Evolutionary conservation across 2,888 invertebrate genomes (phyloP).

Genomic region (Microchrysa polita): DNA sequence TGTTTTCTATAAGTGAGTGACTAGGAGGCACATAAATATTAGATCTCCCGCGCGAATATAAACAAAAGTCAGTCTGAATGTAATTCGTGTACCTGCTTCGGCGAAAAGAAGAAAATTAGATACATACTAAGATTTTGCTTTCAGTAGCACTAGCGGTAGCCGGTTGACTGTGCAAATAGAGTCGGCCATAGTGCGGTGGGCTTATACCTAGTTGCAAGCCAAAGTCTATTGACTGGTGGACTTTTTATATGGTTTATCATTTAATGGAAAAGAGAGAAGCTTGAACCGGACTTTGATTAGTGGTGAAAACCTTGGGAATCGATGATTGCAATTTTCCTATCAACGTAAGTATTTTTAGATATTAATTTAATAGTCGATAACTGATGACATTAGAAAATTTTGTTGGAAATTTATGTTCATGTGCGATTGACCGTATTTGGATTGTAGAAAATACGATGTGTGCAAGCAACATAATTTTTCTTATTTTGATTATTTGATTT

Average conservation of each 20-base stretch:
- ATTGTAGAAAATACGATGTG: too few relatives aligned
- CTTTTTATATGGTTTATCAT: slow-evolving; percentile 38
- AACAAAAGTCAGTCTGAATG: neutral
- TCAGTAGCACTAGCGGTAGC: slow-evolving; percentile 9
- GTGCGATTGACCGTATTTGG: too few relatives aligned
- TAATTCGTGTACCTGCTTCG: neutral
- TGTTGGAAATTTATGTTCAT: neutral
- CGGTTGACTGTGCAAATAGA: too few relatives aligned
- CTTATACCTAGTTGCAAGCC: neutral
- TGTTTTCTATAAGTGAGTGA: too few relatives aligned
- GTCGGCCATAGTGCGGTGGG: too few relatives aligned
- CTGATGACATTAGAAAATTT: too few relatives aligned
- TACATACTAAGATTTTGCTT: slow-evolving; percentile 40
- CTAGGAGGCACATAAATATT: neutral
- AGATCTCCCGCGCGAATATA: slow-evolving; percentile 10
- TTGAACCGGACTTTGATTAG: slow-evolving; percentile 31
- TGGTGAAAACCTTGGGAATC: slow-evolving; percentile 34
- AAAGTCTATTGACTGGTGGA: neutral
- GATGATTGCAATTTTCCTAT: slow-evolving; percentile 30
- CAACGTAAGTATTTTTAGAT: slow-evolving; percentile 23
- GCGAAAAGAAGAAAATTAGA: neutral
- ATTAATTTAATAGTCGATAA: too few relatives aligned
- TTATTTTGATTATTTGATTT: too few relatives aligned
- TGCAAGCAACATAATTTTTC: too few relatives aligned
- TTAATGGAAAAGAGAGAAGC: slow-evolving; percentile 14